Evolutionary conservation across 2,888 invertebrate genomes (phyloP).

Genomic region (Parnassius glacialis): DNA sequence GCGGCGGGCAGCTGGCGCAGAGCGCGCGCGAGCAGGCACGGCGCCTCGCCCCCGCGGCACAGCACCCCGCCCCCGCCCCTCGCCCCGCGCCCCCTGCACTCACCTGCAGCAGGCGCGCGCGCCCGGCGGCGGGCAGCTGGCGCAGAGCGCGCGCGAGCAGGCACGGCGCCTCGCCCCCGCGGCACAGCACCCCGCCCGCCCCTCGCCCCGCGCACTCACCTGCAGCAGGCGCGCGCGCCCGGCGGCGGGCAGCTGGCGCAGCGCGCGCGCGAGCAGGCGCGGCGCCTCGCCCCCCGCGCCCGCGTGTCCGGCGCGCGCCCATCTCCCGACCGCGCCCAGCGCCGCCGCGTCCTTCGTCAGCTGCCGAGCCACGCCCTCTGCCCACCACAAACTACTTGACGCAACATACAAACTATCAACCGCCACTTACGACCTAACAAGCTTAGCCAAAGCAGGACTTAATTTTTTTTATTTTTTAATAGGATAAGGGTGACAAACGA

Average conservation of each 20-base stretch:
- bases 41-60: slow-evolving; percentile 88
- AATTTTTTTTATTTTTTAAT: too few species aligned
- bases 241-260: slow-evolving; percentile 77
- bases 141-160: slow-evolving; percentile 89
- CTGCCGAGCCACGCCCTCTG: slow-evolving; percentile 86
- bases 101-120: background rate
- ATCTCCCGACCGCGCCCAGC: slow-evolving; percentile 84
- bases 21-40: slow-evolving; percentile 89
- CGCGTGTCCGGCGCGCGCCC: slow-evolving; percentile 89
- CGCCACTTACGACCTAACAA: too few species aligned
- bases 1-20: slow-evolving; percentile 79
- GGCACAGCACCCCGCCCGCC: slow-evolving; percentile 41
- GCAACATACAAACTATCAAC: too few species aligned
- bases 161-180: slow-evolving; percentile 90
- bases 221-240: slow-evolving; percentile 26
- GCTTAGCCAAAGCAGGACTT: too few species aligned
- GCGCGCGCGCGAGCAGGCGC: slow-evolving; percentile 88
- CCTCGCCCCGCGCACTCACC: slow-evolving; percentile 58
- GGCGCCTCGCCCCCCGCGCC: slow-evolving; percentile 92
- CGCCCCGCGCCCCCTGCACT: slow-evolving; percentile 69
- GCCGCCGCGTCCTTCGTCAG: slow-evolving; percentile 80
- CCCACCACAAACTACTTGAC: slow-evolving; percentile 28
- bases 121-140: slow-evolving; percentile 54
- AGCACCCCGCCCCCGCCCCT: slow-evolving; percentile 44
- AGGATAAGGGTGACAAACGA: too few species aligned